A percentile compares a stretch with the other conserved stretches of the same genome.
Conservation (phyloP, 2,113 vertebrate genomes). For the Vulpes ferrilata region DNA sequence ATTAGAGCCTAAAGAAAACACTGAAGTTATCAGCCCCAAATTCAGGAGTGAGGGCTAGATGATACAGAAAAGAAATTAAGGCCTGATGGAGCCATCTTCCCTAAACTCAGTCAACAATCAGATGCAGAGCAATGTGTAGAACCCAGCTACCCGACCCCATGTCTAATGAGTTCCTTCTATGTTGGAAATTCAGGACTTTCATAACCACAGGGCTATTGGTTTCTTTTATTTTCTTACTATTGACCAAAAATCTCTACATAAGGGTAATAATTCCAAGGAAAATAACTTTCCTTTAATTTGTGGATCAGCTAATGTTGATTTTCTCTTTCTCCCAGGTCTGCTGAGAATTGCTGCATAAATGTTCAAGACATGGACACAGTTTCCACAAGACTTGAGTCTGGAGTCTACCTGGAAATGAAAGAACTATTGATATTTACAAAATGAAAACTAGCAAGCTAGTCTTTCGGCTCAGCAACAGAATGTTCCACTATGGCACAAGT, state of each 20-base stretch:
- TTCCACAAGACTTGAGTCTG: constrained; percentile 77
- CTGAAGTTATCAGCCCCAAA: not conserved
- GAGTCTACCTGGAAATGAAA: constrained; percentile 81
- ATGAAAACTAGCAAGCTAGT: constrained; percentile 79
- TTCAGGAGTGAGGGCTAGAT: not conserved
- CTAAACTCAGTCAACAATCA: not conserved
- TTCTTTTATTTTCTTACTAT: not conserved
- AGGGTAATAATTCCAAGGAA: not conserved
- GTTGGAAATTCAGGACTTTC: not conserved
- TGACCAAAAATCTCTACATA: not conserved
- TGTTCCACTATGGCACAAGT: constrained; percentile 56
- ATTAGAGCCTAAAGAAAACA: not conserved
- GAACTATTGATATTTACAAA: constrained; percentile 81
- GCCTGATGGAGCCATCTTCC: not conserved
- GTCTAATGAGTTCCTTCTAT: not conserved
- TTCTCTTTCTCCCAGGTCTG: constrained; percentile 60
- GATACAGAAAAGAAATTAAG: not conserved
- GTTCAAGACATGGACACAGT: constrained; percentile 71
- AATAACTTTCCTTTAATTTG: constrained; percentile 9
- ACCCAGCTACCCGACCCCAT: not conserved
- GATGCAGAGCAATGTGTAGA: not conserved
- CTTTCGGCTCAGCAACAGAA: constrained; percentile 75
- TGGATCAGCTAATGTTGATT: constrained; percentile 28
- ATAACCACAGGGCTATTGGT: not conserved
- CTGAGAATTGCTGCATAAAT: constrained; percentile 53